A percentile compares a stretch with the other conserved stretches of the same genome.
These are phyloP conservation scores for Martes martes DNA, from an alignment of 2,113 vertebrate species.

Conservation along the genomic window DNA sequence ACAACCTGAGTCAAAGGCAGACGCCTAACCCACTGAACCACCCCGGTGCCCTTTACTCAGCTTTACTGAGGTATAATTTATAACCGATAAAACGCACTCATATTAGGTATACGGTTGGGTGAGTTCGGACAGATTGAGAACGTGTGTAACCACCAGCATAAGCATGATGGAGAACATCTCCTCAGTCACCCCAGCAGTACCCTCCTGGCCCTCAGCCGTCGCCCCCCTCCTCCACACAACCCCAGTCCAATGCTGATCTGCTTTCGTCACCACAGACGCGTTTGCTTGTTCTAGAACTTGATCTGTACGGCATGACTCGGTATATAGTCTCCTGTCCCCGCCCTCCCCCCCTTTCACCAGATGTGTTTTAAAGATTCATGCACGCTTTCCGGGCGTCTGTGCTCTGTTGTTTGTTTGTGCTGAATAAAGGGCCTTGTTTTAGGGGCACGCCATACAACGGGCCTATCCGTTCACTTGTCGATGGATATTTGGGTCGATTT, in stretches of 20 bases:
- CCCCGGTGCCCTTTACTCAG: no score
- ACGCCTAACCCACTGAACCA: no score
- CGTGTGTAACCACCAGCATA: not conserved
- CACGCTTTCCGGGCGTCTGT: rapidly evolving
- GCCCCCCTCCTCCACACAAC: not conserved
- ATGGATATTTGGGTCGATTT: not conserved
- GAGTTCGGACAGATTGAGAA: not conserved
- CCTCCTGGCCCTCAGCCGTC: not conserved
- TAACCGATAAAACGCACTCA: not conserved
- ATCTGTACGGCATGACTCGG: not conserved
- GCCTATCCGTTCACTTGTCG: not conserved
- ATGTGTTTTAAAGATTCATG: not conserved
- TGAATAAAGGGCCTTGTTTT: not conserved
- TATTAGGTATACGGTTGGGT: not conserved
- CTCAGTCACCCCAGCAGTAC: not conserved
- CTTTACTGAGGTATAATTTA: not conserved
- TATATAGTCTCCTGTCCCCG: not conserved
- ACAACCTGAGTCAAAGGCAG: no score
- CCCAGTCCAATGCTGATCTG: not conserved
- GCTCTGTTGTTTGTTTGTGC: no score
- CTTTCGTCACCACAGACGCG: not conserved
- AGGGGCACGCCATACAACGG: rapidly evolving
- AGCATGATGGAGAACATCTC: not conserved
- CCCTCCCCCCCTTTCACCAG: not conserved
- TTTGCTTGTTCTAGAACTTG: not conserved